Percentiles rank a stretch among this genome's conserved stretches.
These are phyloP conservation scores for Stenolophus ochropezus DNA, from an alignment of 2,888 invertebrate species.

Conservation along the genomic window DNA sequence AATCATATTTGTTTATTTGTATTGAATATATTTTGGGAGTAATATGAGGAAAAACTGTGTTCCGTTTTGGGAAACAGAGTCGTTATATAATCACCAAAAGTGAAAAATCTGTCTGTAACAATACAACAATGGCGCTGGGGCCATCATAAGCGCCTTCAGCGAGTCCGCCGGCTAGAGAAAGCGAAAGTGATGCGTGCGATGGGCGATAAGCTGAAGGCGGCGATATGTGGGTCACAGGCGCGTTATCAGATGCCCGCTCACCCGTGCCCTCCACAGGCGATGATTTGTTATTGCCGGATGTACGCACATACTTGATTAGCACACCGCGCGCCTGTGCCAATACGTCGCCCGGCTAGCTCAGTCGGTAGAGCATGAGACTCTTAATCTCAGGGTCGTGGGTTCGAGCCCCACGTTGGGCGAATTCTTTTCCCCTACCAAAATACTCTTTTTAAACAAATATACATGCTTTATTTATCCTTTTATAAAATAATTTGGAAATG, in stretches of 20 bases:
- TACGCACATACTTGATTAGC: conserved; percentile 43
- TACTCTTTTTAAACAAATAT: neutral
- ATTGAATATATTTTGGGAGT: too few species aligned
- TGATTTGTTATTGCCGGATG: conserved; percentile 37
- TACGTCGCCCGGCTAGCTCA: conserved; percentile 68
- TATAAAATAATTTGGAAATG: too few species aligned
- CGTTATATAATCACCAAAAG: conserved; percentile 26
- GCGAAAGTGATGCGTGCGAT: conserved; percentile 43
- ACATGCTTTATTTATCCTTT: too few species aligned
- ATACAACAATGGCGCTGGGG: conserved; percentile 4
- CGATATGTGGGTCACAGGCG: conserved; percentile 35
- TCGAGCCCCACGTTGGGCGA: conserved; percentile 80
- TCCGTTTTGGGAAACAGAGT: too few species aligned
- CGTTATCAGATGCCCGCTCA: conserved; percentile 13
- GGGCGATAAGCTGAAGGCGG: neutral
- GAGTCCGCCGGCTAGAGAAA: conserved; percentile 5
- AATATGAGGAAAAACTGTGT: too few species aligned
- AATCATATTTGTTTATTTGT: too few species aligned
- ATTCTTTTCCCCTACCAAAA: conserved; percentile 64
- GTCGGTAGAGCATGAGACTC: conserved; percentile 75
- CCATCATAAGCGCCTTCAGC: conserved; percentile 14
- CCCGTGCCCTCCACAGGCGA: conserved; percentile 9
- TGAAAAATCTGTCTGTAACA: conserved; percentile 22
- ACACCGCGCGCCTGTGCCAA: neutral
- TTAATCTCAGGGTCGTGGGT: conserved; percentile 81